Conservation (phyloP, 2,797 vertebrate species). For the Rhinichthys osculus region DNA sequence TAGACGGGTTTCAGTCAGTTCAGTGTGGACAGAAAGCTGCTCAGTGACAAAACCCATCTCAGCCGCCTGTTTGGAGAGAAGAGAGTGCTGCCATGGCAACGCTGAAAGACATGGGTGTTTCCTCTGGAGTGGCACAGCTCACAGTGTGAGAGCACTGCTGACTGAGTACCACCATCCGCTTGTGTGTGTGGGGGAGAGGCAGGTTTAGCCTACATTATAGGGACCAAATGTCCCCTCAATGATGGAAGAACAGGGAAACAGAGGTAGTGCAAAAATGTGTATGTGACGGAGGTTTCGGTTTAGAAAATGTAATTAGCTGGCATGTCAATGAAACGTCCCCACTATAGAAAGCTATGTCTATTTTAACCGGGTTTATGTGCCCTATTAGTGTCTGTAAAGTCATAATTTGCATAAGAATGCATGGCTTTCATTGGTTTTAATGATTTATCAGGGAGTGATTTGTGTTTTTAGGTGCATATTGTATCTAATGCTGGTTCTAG, state of each 20-base stretch:
- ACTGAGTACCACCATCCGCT: conserved; percentile 63
- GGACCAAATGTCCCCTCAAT: background rate
- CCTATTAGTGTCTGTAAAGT: conserved; percentile 7
- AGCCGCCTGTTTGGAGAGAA: conserved; percentile 74
- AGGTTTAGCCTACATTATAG: conserved; percentile 11
- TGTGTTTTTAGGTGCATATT: background rate
- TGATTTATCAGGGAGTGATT: background rate
- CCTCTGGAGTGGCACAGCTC: conserved; percentile 62
- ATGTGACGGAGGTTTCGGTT: background rate
- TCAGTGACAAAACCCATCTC: conserved; percentile 71
- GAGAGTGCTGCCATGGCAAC: conserved; percentile 80
- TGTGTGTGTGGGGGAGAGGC: conserved; percentile 48
- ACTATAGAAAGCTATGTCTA: background rate
- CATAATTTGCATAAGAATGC: conserved; percentile 8
- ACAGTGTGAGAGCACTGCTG: conserved; percentile 60
- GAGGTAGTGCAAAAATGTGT: background rate
- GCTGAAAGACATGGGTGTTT: conserved; percentile 69
- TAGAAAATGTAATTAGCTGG: background rate
- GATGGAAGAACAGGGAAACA: background rate
- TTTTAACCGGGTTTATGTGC: background rate
- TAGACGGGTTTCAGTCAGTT: conserved; percentile 12
- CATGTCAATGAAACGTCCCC: background rate
- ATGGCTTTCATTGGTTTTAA: background rate
- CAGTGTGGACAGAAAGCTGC: conserved; percentile 59
- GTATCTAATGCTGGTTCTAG: background rate